phyloP scores from a whole-genome alignment of 2,113 vertebrate species.

The Phoxinus phoxinus region DNA sequence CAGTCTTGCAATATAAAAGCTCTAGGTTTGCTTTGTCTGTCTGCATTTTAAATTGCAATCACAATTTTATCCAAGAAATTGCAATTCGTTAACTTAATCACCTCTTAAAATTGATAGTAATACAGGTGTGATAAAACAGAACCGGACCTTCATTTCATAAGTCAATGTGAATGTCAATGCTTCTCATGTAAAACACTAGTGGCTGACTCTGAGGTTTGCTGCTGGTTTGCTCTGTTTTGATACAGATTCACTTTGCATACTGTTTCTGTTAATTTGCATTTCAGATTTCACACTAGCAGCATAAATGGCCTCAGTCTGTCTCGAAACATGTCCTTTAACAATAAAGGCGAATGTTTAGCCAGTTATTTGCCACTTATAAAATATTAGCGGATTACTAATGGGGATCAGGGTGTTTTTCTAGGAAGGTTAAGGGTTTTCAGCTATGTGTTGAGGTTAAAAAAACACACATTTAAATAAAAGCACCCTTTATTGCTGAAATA shows the following conservation, averaged over 20 bases:
- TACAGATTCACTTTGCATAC: constrained; percentile 56
- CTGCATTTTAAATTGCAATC: too few relatives aligned
- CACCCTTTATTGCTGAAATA: not conserved
- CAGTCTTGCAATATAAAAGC: too few relatives aligned
- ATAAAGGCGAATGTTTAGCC: not conserved
- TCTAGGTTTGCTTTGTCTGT: too few relatives aligned
- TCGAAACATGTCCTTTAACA: not conserved
- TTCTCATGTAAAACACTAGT: constrained; percentile 43
- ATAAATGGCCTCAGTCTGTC: constrained; percentile 36
- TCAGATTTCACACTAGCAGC: constrained; percentile 52
- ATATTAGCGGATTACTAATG: not conserved
- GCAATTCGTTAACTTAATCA: too few relatives aligned
- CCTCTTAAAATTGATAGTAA: not conserved
- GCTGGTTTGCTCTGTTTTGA: constrained; percentile 42
- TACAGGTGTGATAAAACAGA: not conserved
- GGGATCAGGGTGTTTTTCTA: not conserved
- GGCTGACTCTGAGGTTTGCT: constrained; percentile 43
- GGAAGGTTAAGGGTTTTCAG: constrained; percentile 1
- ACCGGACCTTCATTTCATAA: not conserved
- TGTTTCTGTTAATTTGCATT: constrained; percentile 56
- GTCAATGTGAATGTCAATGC: not conserved
- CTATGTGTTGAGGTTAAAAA: not conserved
- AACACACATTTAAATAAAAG: constrained; percentile 18
- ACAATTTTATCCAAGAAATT: too few relatives aligned
- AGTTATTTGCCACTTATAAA: not conserved